Percentiles rank a stretch among this genome's conserved stretches.
phyloP scores from a whole-genome alignment of 2,113 vertebrate species.

The Campylomormyrus tamandua region DNA sequence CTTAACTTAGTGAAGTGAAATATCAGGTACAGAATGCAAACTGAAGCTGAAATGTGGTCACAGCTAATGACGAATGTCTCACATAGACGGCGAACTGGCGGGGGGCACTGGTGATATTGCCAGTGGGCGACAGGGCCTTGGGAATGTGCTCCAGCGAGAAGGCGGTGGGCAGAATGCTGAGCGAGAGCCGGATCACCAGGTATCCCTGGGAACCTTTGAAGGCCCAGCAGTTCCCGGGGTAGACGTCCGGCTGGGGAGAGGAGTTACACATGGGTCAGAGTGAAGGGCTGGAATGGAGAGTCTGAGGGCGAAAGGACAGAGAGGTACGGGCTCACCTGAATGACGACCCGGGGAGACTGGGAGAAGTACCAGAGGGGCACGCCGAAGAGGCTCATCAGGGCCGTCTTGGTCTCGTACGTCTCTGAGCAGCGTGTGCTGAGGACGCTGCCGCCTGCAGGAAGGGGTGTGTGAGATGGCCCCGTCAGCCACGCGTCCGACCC shows the following conservation, averaged over 20 bases:
- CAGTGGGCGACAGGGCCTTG: slow-evolving; percentile 78
- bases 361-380: slow-evolving; percentile 90
- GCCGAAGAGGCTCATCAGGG: slow-evolving; percentile 85
- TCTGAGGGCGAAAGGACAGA: neutral
- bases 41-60: neutral
- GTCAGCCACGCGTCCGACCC: neutral
- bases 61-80: slow-evolving; percentile 44
- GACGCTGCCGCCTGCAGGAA: slow-evolving; percentile 78
- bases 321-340: slow-evolving; percentile 71
- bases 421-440: slow-evolving; percentile 90
- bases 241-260: slow-evolving; percentile 74
- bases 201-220: slow-evolving; percentile 90
- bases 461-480: too few relatives aligned
- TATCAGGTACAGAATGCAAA: neutral
- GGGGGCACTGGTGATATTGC: slow-evolving; percentile 85
- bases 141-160: slow-evolving; percentile 89
- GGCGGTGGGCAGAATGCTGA: slow-evolving; percentile 70
- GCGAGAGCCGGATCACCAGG: slow-evolving; percentile 79
- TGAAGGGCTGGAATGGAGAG: neutral
- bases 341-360: slow-evolving; percentile 86
- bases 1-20: neutral
- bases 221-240: slow-evolving; percentile 96
- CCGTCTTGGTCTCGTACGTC: slow-evolving; percentile 85
- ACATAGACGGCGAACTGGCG: slow-evolving; percentile 80
- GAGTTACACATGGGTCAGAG: neutral